Percentiles rank a stretch among this genome's conserved stretches.
Conservation (phyloP, 2,888 invertebrate genomes). For the Chironomus tentans region DNA sequence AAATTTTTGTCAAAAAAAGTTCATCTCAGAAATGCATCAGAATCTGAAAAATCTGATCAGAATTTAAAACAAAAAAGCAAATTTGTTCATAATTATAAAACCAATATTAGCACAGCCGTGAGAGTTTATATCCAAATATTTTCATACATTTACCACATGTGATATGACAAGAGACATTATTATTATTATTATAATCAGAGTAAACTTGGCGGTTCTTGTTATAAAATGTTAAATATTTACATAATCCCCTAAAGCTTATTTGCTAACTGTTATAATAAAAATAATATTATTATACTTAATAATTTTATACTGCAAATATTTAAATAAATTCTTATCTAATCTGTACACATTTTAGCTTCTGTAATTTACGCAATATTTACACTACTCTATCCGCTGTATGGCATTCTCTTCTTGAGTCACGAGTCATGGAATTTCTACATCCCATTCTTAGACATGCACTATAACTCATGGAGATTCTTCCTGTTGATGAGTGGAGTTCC, state of each 20-base stretch:
- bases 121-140: not conserved
- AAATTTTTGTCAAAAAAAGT: too few species aligned
- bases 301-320: too few species aligned
- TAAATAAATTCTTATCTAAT: not conserved
- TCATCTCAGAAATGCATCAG: too few species aligned
- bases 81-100: not conserved
- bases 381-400: conserved; percentile 29
- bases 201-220: not conserved
- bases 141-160: too few species aligned
- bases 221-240: not conserved
- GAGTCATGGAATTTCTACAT: not conserved
- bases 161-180: not conserved
- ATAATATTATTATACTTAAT: too few species aligned
- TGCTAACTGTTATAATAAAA: not conserved
- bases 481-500: conserved; percentile 29
- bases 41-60: too few species aligned
- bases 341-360: not conserved
- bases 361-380: not conserved
- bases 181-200: not conserved
- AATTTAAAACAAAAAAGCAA: not conserved
- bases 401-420: conserved; percentile 33
- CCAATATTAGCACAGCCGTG: not conserved
- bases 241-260: not conserved
- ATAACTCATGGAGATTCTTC: conserved; percentile 30
- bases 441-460: conserved; percentile 23